Base-by-base conservation (phyloP, 2,888 invertebrate species). In the Dynastes tityus region DNA sequence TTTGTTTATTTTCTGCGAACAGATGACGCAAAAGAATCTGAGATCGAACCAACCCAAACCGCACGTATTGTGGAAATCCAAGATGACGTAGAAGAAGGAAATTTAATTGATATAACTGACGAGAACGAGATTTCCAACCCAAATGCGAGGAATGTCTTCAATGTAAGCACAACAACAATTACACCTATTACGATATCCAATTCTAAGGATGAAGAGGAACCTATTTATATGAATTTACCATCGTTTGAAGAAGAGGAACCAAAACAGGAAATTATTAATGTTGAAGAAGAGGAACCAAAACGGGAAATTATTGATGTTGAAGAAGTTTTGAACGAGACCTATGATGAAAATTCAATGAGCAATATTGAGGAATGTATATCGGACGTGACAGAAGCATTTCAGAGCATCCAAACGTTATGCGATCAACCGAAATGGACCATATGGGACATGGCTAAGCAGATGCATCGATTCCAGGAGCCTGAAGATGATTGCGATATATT, bases 401-500 rank as follows among this genome's bases (percentile, higher is more conserved):
- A 74, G 27, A 74, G 73, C 27, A 74, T 74, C 11, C 61, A 74
- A 40, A 29, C 51, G 16, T 8, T 68, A 13, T 68, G 68, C 51
- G 27, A 68, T 6, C 22, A 68, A 74, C 73, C 73, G 1, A 74
- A 61, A 27, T 74, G 73, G 73, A 37, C 32, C 27, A 22, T 74
- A 27, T 74, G 73, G 73, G 61, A 74, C 11, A 49, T 74, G 13
- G 73, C 73, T 1, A 27, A 74, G 45, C 22, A 74, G 22, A 3
- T 49, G 11, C 32, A 29, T 27, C 40, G n/a, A 74, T 74, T 61
- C 13, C 11, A 22, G 9, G 27, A 45, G 40, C 11, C 32, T 8
- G 73, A 74, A 61, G 73, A 74, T 27, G 68, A 68, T 4, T 51
- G 27, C 29, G 73, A 74, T 13, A 49, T 74, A 63, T 74, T 74